These are phyloP conservation scores for Orthosia gracilis DNA, from an alignment of 2,888 invertebrate species.

Conservation along the genomic window DNA sequence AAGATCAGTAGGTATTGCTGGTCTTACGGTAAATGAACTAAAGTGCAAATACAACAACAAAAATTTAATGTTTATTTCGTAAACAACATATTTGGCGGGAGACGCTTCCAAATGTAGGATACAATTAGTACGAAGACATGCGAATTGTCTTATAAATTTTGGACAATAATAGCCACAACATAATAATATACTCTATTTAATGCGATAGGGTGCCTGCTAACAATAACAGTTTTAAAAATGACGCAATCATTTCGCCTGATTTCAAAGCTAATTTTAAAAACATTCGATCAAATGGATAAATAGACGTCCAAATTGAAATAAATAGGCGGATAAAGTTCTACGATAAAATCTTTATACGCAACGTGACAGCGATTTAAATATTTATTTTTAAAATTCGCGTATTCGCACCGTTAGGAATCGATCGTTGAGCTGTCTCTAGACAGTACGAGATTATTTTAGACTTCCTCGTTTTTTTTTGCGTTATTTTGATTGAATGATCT, in stretches of 20 bases:
- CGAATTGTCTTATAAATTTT: slow-evolving; percentile 11
- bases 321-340: slow-evolving; percentile 9
- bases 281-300: slow-evolving; percentile 33
- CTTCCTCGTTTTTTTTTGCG: slow-evolving; percentile 11
- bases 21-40: background rate
- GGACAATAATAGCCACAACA: slow-evolving; percentile 30
- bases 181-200: slow-evolving; percentile 37
- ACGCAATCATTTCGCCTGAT: slow-evolving; percentile 11
- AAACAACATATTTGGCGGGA: slow-evolving; percentile 16
- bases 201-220: slow-evolving; percentile 3
- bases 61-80: slow-evolving; percentile 23
- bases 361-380: slow-evolving; percentile 7
- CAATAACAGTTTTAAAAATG: slow-evolving; percentile 30
- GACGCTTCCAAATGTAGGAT: background rate
- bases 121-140: background rate
- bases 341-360: slow-evolving; percentile 25
- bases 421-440: background rate
- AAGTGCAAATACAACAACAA: slow-evolving; percentile 4
- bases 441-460: slow-evolving; percentile 11
- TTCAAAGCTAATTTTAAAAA: slow-evolving; percentile 25
- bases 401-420: slow-evolving; percentile 2
- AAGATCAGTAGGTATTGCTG: background rate
- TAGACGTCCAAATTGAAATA: slow-evolving; percentile 36
- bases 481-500: background rate
- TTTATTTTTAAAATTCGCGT: slow-evolving; percentile 21